Conservation (phyloP, 2,888 invertebrate genomes). For the Ichneumoninae sp. region DNA sequence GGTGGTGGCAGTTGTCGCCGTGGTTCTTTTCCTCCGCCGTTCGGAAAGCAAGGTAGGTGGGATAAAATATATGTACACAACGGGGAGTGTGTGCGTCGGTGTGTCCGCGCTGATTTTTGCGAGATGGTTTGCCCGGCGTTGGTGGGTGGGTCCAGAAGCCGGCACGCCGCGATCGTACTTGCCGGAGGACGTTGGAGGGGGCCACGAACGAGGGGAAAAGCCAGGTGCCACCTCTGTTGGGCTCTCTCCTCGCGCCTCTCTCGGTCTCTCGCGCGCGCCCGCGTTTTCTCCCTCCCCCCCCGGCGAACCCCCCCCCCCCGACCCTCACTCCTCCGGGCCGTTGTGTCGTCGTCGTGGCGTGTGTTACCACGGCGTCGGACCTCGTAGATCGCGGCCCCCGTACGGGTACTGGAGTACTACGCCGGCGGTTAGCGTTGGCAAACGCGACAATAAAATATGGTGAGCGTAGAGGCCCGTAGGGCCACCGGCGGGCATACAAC, state of each 20-base stretch:
- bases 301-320: neutral
- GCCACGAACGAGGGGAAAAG: constrained; percentile 49
- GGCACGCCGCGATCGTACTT: constrained; percentile 74
- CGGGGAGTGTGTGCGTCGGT: neutral
- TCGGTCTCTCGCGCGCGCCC: constrained; percentile 61
- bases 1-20: constrained; percentile 79
- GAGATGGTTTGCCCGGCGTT: constrained; percentile 79
- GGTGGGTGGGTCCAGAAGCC: constrained; percentile 82
- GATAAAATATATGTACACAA: neutral
- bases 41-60: constrained; percentile 50
- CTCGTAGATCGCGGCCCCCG: constrained; percentile 62
- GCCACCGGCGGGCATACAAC: constrained; percentile 70
- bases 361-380: constrained; percentile 58
- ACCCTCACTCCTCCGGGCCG: constrained; percentile 56
- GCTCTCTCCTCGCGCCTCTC: constrained; percentile 63
- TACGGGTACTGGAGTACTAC: constrained; percentile 57
- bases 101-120: constrained; percentile 82
- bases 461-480: constrained; percentile 75
- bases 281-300: neutral
- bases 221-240: constrained; percentile 79
- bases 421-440: constrained; percentile 81
- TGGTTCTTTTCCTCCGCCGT: constrained; percentile 79
- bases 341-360: constrained; percentile 58
- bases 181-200: constrained; percentile 63
- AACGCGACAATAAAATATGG: constrained; percentile 83